Base-by-base conservation (phyloP, 1,140 invertebrate species). In the Pseudomyrmex flavicornis region DNA sequence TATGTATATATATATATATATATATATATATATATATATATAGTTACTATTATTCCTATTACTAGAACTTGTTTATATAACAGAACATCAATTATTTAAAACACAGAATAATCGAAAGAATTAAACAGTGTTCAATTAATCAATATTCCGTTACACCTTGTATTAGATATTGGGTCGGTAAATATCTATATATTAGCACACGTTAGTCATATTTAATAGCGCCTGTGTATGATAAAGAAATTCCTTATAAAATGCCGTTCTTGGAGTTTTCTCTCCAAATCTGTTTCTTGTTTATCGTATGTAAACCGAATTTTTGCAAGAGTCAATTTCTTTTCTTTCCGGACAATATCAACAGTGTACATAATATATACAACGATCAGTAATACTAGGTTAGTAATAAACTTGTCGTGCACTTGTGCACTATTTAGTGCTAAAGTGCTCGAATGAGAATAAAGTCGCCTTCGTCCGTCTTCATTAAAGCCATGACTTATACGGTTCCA, bases 401-500 rank as follows among this genome's bases (percentile, higher is more conserved):
- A 87, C 89, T 79, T 84, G 59, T 86, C 61, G 65, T 76, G 61
- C 50, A 82, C 66, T 48, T 50, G 35, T 63, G n/a, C 54, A 66
- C 69, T 66, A 54, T 50, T 63, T 63, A 80, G 79, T 76, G 68
- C 69, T 77, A 72, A 52, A 77, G 22, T 80, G 58, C n/a, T 68
- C 48, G 26, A 68, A 66, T 59, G 44, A 82, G 80, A 83, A 69
- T 69, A 76, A 86, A n/a, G 3, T 52, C 48, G 1, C 44, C 3
- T 48, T 66, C 12, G 12, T 46, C 54, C 20, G 12, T 59, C 52
- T 13, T 8, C 4, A 15, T 70, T 35, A 35, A 35, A 35, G 65
- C 13, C 65, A 35, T 50, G 66, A 85, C 56, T 89, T 89, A 89
- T 54, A 89, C 88, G 44, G 88, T 73, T 90, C 94, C 91, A 94